A percentile compares a stretch with the other conserved stretches of the same genome.
Evolutionary conservation across 2,797 vertebrate genomes (phyloP).

Genomic region (Parotocinclus haroldoi): DNA sequence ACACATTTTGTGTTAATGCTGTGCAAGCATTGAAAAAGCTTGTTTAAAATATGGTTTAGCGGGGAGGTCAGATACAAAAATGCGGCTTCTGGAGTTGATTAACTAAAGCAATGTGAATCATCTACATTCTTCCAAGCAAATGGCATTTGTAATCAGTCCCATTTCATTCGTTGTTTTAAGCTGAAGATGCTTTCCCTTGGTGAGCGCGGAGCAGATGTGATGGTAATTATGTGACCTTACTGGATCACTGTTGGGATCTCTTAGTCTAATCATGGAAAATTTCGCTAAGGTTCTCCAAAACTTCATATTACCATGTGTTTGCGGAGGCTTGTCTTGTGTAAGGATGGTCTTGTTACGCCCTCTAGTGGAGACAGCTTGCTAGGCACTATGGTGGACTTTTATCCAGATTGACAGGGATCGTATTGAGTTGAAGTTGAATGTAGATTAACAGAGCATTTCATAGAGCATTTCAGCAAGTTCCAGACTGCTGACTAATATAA

Average conservation of each 20-base stretch:
- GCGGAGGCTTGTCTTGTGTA: not conserved
- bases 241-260: not conserved
- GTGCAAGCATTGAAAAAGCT: constrained; percentile 8
- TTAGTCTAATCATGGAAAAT: constrained; percentile 9
- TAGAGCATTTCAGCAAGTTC: too few relatives aligned
- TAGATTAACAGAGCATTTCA: too few relatives aligned
- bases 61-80: constrained; percentile 12
- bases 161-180: not conserved
- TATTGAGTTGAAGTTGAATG: too few relatives aligned
- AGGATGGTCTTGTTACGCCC: constrained; percentile 15
- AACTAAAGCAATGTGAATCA: not conserved
- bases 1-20: constrained; percentile 15
- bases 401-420: too few relatives aligned
- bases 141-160: not conserved
- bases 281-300: not conserved
- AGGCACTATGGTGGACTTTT: too few relatives aligned
- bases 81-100: constrained; percentile 7
- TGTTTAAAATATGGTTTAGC: constrained; percentile 17
- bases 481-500: too few relatives aligned
- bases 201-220: constrained; percentile 4
- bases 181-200: not conserved
- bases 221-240: not conserved
- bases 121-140: constrained; percentile 7
- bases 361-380: constrained; percentile 42
- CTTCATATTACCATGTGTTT: not conserved